Evolutionary conservation across 2,797 vertebrate species (phyloP).

Genomic region (Lutjanus argentimaculatus): DNA sequence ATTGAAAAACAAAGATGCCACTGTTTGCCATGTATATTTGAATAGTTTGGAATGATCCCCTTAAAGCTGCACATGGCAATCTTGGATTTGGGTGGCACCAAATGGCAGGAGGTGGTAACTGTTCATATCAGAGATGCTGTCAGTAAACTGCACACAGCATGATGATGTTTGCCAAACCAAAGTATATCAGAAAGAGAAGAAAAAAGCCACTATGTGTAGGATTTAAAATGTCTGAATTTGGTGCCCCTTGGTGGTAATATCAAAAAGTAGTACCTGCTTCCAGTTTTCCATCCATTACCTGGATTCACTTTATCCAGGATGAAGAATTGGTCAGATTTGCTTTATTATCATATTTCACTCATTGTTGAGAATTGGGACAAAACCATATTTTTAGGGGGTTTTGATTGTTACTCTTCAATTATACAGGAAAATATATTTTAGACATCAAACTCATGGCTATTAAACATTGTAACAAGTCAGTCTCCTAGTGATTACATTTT

Average conservation of each 20-base stretch:
- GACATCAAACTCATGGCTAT: too few species aligned
- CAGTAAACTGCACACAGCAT: slow-evolving; percentile 8
- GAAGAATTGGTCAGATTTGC: too few species aligned
- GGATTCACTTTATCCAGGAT: background rate
- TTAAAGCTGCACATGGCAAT: slow-evolving; percentile 39
- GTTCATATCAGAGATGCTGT: slow-evolving; percentile 18
- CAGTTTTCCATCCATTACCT: background rate
- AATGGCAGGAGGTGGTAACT: slow-evolving; percentile 42
- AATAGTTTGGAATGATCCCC: slow-evolving; percentile 42
- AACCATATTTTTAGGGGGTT: too few species aligned
- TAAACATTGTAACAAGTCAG: too few species aligned
- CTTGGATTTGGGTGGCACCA: slow-evolving; percentile 35
- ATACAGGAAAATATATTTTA: too few species aligned
- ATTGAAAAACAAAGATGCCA: slow-evolving; percentile 39
- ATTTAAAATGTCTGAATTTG: background rate
- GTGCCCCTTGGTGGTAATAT: background rate
- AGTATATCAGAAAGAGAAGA: background rate
- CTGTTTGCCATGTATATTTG: slow-evolving; percentile 55
- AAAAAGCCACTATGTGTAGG: background rate
- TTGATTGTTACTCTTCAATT: too few species aligned
- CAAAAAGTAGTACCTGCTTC: background rate
- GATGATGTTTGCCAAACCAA: slow-evolving; percentile 22
- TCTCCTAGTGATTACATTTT: too few species aligned
- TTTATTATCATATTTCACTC: too few species aligned
- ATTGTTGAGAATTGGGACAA: too few species aligned